Conservation (phyloP, 2,113 vertebrate genomes). For the Chitala chitala region DNA sequence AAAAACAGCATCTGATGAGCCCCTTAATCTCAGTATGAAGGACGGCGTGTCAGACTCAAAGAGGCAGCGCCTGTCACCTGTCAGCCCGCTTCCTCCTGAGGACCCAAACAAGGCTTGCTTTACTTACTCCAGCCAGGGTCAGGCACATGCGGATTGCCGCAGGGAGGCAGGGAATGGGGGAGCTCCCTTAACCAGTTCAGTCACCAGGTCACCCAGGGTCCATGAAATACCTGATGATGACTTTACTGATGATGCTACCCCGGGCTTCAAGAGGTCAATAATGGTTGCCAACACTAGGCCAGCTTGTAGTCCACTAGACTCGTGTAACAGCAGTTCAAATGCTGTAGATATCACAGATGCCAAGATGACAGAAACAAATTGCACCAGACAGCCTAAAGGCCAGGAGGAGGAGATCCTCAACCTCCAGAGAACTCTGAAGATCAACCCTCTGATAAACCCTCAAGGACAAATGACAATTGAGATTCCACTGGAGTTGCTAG, state of each 20-base stretch:
- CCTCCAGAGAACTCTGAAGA: slow-evolving; percentile 9
- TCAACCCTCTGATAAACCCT: slow-evolving; percentile 22
- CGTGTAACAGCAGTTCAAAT: background rate
- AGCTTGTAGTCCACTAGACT: background rate
- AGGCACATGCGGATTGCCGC: slow-evolving; percentile 4
- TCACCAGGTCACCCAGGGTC: background rate
- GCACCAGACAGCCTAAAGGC: background rate
- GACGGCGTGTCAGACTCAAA: background rate
- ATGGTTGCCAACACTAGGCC: background rate
- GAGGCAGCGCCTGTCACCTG: slow-evolving; percentile 44
- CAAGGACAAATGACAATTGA: slow-evolving; percentile 55
- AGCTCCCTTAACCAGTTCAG: no score
- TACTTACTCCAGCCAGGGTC: slow-evolving; percentile 42
- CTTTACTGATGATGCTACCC: background rate
- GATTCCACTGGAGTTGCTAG: slow-evolving; percentile 55
- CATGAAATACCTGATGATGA: background rate
- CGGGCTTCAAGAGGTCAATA: background rate
- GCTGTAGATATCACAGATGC: background rate
- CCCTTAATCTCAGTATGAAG: slow-evolving; percentile 58
- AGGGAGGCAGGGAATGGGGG: slow-evolving; percentile 23
- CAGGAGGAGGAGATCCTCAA: background rate
- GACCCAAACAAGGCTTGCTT: slow-evolving; percentile 58
- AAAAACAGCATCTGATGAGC: slow-evolving; percentile 45
- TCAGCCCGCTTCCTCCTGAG: slow-evolving; percentile 48
- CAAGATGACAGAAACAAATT: slow-evolving; percentile 24